A percentile compares a stretch with the other conserved stretches of the same genome.
These are phyloP conservation scores for Meta bourneti DNA, from an alignment of 2,888 invertebrate species.

Conservation along the genomic window DNA sequence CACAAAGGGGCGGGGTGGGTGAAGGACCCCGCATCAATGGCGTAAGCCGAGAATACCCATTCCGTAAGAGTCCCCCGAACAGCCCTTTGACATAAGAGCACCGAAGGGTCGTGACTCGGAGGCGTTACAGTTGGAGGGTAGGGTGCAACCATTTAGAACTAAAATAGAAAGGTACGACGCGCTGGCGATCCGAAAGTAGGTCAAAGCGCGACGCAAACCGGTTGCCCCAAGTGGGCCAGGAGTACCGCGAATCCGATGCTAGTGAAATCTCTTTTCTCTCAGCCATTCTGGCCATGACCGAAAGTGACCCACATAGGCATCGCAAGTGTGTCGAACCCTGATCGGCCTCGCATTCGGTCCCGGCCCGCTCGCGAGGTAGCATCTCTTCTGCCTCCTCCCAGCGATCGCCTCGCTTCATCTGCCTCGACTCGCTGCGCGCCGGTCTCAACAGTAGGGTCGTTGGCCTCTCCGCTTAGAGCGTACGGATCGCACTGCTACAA, in stretches of 20 bases:
- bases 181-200: slow-evolving; percentile 62
- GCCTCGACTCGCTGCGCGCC: neutral
- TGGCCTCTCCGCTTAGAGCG: slow-evolving; percentile 43
- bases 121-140: neutral
- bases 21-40: neutral
- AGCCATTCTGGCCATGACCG: slow-evolving; percentile 72
- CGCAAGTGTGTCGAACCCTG: slow-evolving; percentile 74
- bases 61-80: neutral
- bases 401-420: neutral
- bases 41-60: slow-evolving; percentile 2
- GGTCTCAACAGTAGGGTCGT: slow-evolving; percentile 45
- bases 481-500: slow-evolving; percentile 1
- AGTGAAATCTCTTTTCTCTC: slow-evolving; percentile 61
- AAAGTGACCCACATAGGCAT: slow-evolving; percentile 68
- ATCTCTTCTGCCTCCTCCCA: slow-evolving; percentile 34
- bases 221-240: slow-evolving; percentile 61
- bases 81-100: slow-evolving; percentile 66
- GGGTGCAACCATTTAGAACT: slow-evolving; percentile 39
- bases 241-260: slow-evolving; percentile 54
- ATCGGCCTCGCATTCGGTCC: slow-evolving; percentile 57
- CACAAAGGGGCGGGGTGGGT: neutral
- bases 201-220: slow-evolving; percentile 65
- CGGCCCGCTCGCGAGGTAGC: slow-evolving; percentile 32
- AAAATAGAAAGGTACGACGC: slow-evolving; percentile 65
- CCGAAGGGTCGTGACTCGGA: slow-evolving; percentile 45